A percentile compares a stretch with the other conserved stretches of the same genome.
These are phyloP conservation scores for Torymus tubicola DNA, from an alignment of 2,888 invertebrate genomes.

Conservation along the genomic window DNA sequence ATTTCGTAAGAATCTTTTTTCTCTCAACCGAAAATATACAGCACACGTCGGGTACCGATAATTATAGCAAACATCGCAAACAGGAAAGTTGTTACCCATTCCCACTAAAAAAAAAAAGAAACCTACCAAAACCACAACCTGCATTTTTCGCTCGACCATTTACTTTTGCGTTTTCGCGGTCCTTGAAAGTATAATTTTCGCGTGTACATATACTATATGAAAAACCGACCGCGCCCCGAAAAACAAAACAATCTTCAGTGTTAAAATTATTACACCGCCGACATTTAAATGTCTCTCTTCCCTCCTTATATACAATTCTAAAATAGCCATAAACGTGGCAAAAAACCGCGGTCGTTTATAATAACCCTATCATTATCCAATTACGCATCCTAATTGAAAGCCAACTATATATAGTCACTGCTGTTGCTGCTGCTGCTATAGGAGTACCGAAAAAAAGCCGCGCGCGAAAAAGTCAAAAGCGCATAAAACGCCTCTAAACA, in stretches of 20 bases:
- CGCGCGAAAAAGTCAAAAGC: background rate
- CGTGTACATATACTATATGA: too few species aligned
- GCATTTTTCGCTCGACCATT: too few species aligned
- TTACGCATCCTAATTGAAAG: constrained; percentile 45
- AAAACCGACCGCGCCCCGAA: background rate
- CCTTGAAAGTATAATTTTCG: too few species aligned
- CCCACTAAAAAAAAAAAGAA: background rate
- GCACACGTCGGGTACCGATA: too few species aligned
- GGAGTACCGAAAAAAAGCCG: background rate
- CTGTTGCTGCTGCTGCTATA: background rate
- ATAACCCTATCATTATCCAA: constrained; percentile 3
- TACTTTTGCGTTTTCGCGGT: too few species aligned
- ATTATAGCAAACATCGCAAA: background rate
- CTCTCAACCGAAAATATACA: too few species aligned
- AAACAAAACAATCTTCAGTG: constrained; percentile 8
- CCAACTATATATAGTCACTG: background rate
- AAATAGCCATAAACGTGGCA: constrained; percentile 21
- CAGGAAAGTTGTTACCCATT: background rate
- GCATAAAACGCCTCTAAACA: constrained; percentile 15
- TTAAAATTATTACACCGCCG: constrained; percentile 8
- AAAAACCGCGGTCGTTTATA: background rate
- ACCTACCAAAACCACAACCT: too few species aligned
- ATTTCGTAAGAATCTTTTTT: too few species aligned
- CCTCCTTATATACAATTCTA: background rate
- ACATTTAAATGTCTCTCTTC: background rate